These are phyloP conservation scores for Chaetogeoica ovagalla DNA, from an alignment of 2,888 invertebrate species.

Conservation along the genomic window DNA sequence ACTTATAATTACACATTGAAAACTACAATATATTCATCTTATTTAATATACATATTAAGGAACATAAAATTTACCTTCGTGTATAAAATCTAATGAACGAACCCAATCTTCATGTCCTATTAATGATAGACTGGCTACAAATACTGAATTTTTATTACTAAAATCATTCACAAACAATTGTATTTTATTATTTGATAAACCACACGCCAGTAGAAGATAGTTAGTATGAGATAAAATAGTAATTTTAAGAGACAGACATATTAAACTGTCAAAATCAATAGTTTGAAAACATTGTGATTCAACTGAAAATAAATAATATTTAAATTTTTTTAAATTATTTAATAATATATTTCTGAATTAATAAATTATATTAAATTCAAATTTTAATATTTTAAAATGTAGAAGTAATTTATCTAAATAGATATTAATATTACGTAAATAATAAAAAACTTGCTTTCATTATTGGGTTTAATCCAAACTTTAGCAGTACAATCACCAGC, in stretches of 20 bases:
- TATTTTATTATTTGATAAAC: conserved; percentile 74
- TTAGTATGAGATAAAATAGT: conserved; percentile 64
- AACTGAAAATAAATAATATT: conserved; percentile 62
- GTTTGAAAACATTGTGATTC: conserved; percentile 65
- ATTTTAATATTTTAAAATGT: background rate
- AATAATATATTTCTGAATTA: conserved; percentile 9
- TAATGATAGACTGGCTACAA: conserved; percentile 64
- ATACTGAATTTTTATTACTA: conserved; percentile 58
- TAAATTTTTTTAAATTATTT: no score
- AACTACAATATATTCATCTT: no score
- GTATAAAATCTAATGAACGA: conserved; percentile 74
- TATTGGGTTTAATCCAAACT: conserved; percentile 66
- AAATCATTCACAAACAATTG: conserved; percentile 65
- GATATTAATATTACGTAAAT: background rate
- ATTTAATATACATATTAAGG: no score
- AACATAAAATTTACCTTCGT: conserved; percentile 61
- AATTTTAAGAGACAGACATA: conserved; percentile 71
- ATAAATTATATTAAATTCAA: background rate
- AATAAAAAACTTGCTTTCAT: conserved; percentile 54
- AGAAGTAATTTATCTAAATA: background rate
- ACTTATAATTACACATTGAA: no score
- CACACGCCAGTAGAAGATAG: conserved; percentile 69
- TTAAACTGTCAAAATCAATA: conserved; percentile 68
- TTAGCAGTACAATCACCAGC: conserved; percentile 70
- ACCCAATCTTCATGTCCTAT: conserved; percentile 92